These are phyloP conservation scores for Hololepta plana DNA, from an alignment of 2,888 invertebrate genomes.

Conservation along the genomic window DNA sequence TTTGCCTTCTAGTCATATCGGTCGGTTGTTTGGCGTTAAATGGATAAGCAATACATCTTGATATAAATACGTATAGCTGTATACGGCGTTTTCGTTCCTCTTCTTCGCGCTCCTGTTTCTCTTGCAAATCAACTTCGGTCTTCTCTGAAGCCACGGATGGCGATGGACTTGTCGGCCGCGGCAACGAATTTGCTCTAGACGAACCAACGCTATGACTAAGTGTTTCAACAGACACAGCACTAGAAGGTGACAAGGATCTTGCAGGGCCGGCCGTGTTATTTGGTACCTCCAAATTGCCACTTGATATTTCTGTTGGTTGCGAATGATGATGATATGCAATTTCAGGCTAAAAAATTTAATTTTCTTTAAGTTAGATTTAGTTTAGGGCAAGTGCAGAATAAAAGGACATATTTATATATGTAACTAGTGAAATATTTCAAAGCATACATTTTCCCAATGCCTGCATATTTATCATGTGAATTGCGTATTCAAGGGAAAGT, in stretches of 20 bases:
- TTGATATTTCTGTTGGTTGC: slow-evolving; percentile 22
- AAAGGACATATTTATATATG: too few species aligned
- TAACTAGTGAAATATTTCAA: too few species aligned
- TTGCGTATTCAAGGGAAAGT: too few species aligned
- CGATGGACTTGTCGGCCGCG: slow-evolving; percentile 74
- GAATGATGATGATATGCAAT: slow-evolving; percentile 25
- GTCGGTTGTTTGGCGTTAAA: slow-evolving; percentile 99
- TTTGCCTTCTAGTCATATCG: slow-evolving; percentile 90
- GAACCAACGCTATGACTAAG: slow-evolving; percentile 40
- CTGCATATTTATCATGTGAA: too few species aligned
- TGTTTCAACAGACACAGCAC: slow-evolving; percentile 41
- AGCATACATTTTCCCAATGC: too few species aligned
- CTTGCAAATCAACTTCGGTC: slow-evolving; percentile 67
- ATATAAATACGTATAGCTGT: slow-evolving; percentile 96
- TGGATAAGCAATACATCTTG: slow-evolving; percentile 93
- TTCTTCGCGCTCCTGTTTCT: slow-evolving; percentile 89
- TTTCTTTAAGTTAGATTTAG: too few species aligned
- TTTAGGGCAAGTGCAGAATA: too few species aligned
- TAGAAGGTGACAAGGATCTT: slow-evolving; percentile 38
- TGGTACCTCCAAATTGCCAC: slow-evolving; percentile 27
- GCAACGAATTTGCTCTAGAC: slow-evolving; percentile 45
- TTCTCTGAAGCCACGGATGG: slow-evolving; percentile 85
- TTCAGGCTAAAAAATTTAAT: too few species aligned
- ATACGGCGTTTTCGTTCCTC: slow-evolving; percentile 88
- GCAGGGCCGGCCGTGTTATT: slow-evolving; percentile 22